These are phyloP conservation scores for Setophaga kirtlandii DNA, from an alignment of 2,113 vertebrate genomes.

Conservation along the genomic window DNA sequence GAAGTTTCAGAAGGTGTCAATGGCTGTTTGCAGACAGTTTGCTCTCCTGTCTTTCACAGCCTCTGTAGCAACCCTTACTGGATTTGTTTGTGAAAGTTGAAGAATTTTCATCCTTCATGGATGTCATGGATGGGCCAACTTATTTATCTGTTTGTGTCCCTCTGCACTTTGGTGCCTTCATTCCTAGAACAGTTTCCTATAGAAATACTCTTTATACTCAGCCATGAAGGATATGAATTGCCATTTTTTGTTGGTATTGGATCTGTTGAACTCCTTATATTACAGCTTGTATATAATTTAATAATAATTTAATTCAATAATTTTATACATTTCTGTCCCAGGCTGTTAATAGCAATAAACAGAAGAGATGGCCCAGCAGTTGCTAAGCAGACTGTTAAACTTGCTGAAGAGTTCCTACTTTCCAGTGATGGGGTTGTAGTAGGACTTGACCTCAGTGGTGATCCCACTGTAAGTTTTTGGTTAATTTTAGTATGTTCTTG, in stretches of 20 bases:
- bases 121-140: background rate
- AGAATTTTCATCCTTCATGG: background rate
- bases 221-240: background rate
- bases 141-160: background rate
- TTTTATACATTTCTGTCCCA: conserved; percentile 44
- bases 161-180: background rate
- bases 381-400: conserved; percentile 91
- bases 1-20: background rate
- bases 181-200: background rate
- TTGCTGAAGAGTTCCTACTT: conserved; percentile 90
- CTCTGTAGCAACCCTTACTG: background rate
- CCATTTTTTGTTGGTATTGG: background rate
- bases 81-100: background rate
- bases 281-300: background rate
- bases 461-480: conserved; percentile 83
- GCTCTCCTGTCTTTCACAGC: background rate
- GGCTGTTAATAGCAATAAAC: conserved; percentile 91
- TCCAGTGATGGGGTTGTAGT: conserved; percentile 85
- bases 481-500: background rate
- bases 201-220: background rate
- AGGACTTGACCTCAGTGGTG: conserved; percentile 93
- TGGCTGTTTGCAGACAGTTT: background rate
- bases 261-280: background rate
- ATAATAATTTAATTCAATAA: background rate
- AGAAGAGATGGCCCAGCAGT: conserved; percentile 85